Conservation (phyloP, 2,888 invertebrate genomes). For the Sesia bembeciformis region DNA sequence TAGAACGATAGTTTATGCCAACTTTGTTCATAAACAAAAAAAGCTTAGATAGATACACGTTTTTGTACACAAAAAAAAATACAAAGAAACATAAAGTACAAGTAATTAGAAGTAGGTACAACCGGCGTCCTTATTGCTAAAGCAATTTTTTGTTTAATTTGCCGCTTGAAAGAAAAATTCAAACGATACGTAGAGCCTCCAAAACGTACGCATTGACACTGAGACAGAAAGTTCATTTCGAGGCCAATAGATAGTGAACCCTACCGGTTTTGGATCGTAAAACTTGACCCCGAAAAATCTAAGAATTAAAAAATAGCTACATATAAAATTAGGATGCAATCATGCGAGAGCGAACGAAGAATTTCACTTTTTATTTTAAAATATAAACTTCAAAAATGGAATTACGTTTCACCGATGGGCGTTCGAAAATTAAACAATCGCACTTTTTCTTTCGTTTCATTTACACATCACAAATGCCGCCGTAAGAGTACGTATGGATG, state of each 20-base stretch:
- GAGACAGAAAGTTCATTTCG: conserved; percentile 41
- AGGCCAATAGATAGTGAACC: conserved; percentile 22
- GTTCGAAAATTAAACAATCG: conserved; percentile 63
- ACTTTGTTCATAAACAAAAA: no score
- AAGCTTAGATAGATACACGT: no score
- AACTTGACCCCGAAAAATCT: conserved; percentile 42
- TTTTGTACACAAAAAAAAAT: no score
- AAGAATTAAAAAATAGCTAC: conserved; percentile 58
- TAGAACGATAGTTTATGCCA: no score
- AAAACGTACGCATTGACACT: conserved; percentile 3
- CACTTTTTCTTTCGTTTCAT: conserved; percentile 72
- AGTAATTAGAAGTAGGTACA: no score
- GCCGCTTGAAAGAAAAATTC: not conserved
- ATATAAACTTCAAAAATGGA: not conserved
- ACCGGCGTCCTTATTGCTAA: no score
- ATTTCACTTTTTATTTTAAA: conserved; percentile 16
- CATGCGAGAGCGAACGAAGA: conserved; percentile 46
- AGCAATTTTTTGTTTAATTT: not conserved
- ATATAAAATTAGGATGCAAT: conserved; percentile 48
- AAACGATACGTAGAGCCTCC: not conserved
- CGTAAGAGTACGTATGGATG: conserved; percentile 43
- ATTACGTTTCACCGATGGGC: conserved; percentile 1
- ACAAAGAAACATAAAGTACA: no score
- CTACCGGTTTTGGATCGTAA: conserved; percentile 49
- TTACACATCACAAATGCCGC: conserved; percentile 51